These are phyloP conservation scores for Premnoplex brunnescens DNA, from an alignment of 2,797 vertebrate genomes.

Conservation along the genomic window DNA sequence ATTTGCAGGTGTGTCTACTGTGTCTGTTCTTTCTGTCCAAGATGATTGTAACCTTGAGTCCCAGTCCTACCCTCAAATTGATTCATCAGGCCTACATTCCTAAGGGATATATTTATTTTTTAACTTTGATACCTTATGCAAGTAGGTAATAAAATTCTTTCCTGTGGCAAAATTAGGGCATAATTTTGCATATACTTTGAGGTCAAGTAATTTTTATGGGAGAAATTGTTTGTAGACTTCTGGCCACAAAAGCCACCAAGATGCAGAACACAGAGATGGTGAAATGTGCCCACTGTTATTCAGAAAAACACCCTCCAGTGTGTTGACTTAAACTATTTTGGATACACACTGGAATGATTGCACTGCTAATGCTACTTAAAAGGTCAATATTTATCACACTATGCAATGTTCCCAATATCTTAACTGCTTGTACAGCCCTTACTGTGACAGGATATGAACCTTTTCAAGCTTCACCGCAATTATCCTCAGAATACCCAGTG, in stretches of 20 bases:
- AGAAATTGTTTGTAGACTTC: background rate
- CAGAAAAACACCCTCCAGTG: background rate
- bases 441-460: background rate
- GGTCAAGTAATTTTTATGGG: background rate
- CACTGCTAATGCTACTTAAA: conserved; percentile 25
- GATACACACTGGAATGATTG: background rate
- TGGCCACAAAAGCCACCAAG: background rate
- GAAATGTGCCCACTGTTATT: background rate
- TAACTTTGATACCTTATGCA: background rate
- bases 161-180: background rate
- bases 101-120: background rate
- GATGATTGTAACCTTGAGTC: background rate
- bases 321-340: conserved; percentile 2
- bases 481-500: background rate
- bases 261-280: background rate
- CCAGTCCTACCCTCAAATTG: background rate
- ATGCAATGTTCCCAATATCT: conserved; percentile 3
- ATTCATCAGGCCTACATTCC: background rate
- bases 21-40: background rate
- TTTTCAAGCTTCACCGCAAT: background rate
- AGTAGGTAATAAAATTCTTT: background rate
- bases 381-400: conserved; percentile 48
- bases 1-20: background rate
- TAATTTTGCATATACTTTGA: background rate
- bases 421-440: background rate